Evolutionary conservation across 2,113 vertebrate species (phyloP).

Genomic region (Laticauda colubrina): DNA sequence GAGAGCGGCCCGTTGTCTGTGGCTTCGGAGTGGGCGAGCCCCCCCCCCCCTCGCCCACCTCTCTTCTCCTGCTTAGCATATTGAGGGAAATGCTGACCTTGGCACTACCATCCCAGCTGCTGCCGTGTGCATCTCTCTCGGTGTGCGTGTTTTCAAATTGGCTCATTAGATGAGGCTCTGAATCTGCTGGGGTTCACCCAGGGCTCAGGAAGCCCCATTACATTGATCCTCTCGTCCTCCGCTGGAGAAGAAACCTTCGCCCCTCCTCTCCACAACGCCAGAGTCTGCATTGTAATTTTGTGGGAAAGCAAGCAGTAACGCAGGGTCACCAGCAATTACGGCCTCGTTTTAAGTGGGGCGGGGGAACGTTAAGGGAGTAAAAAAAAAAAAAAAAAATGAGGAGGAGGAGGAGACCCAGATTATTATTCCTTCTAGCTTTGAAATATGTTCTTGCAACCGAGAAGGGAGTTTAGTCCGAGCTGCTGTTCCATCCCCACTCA

Average conservation of each 20-base stretch:
- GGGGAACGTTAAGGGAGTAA: background rate
- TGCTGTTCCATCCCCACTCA: too few species aligned
- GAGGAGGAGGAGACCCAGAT: background rate
- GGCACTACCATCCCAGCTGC: background rate
- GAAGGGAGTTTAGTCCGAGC: too few species aligned
- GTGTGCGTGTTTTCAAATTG: conserved; percentile 7
- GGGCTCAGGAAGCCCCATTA: background rate
- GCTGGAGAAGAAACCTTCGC: background rate
- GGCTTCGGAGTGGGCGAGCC: background rate
- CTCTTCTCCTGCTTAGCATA: background rate
- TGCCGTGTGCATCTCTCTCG: background rate
- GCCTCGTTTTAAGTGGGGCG: background rate
- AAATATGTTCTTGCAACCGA: too few species aligned
- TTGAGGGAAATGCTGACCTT: background rate
- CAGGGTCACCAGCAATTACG: background rate
- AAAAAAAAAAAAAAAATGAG: too few species aligned
- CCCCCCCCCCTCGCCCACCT: accelerated
- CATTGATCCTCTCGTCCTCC: background rate
- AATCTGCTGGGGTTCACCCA: background rate
- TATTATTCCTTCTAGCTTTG: too few species aligned
- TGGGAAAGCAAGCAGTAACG: background rate
- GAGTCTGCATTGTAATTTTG: background rate
- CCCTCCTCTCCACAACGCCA: accelerated
- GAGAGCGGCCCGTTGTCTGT: background rate
- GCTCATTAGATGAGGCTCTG: conserved; percentile 27